phyloP scores from a whole-genome alignment of 2,113 vertebrate genomes.

The Vicugna pacos region DNA sequence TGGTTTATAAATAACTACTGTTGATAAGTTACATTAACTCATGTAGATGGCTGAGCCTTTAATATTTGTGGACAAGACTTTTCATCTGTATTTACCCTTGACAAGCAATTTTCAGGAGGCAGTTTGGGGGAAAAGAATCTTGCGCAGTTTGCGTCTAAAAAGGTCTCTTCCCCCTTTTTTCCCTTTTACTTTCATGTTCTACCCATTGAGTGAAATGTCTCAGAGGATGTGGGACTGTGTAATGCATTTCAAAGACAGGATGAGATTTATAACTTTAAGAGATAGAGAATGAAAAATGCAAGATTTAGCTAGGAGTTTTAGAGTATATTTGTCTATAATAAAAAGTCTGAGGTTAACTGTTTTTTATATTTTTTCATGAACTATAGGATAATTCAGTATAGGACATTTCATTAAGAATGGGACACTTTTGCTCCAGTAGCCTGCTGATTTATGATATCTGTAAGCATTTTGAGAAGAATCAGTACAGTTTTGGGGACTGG shows the following conservation, averaged over 20 bases:
- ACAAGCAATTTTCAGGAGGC: too few relatives aligned
- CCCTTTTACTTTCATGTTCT: too few relatives aligned
- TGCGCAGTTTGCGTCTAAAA: too few relatives aligned
- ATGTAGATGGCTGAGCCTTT: too few relatives aligned
- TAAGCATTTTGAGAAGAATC: neutral
- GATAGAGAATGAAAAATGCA: neutral
- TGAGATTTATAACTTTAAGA: neutral
- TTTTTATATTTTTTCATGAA: too few relatives aligned
- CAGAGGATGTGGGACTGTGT: neutral
- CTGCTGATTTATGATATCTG: neutral
- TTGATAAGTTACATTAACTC: too few relatives aligned
- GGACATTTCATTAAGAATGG: neutral
- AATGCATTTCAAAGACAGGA: neutral
- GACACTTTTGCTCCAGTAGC: neutral
- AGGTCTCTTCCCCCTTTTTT: neutral
- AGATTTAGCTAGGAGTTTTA: neutral
- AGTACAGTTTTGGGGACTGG: too few relatives aligned
- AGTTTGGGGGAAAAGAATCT: too few relatives aligned
- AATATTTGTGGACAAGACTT: too few relatives aligned
- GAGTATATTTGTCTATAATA: neutral
- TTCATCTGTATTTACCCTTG: too few relatives aligned
- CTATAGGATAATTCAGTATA: neutral
- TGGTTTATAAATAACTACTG: too few relatives aligned
- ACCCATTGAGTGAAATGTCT: neutral
- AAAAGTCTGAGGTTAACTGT: too few relatives aligned